Evolutionary conservation across 2,888 invertebrate genomes (phyloP).

Genomic region (Myopa tessellatipennis): DNA sequence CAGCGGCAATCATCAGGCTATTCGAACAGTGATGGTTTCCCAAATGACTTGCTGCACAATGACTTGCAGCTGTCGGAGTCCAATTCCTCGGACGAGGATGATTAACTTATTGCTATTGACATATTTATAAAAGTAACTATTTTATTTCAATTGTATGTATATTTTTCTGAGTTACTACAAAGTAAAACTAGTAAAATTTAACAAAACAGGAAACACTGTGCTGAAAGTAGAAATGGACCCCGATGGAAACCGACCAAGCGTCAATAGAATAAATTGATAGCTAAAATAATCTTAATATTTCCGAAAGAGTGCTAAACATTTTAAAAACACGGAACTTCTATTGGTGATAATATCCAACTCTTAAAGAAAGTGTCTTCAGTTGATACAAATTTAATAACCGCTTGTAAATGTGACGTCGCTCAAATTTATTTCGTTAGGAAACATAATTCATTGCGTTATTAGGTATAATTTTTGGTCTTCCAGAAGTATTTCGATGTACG

Average conservation of each 20-base stretch:
- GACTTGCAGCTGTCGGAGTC: constrained; percentile 89
- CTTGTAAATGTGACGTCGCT: too few species aligned
- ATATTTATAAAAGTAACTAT: too few species aligned
- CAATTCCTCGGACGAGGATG: constrained; percentile 78
- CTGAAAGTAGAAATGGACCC: not conserved
- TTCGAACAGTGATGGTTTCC: constrained; percentile 60
- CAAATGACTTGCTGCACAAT: constrained; percentile 76
- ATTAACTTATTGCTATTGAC: constrained; percentile 31
- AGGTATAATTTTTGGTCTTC: too few species aligned
- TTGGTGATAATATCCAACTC: not conserved
- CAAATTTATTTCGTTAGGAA: too few species aligned
- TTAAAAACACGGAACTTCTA: not conserved
- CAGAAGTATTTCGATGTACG: too few species aligned
- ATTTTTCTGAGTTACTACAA: not conserved
- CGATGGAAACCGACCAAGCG: too few species aligned
- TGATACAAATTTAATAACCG: not conserved
- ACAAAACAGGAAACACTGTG: not conserved
- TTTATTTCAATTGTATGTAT: too few species aligned
- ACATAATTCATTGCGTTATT: too few species aligned
- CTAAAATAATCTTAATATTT: too few species aligned
- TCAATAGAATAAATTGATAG: too few species aligned
- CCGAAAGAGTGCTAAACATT: too few species aligned
- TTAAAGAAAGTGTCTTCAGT: not conserved
- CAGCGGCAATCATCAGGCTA: constrained; percentile 56
- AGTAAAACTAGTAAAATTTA: constrained; percentile 3